Base-by-base conservation (phyloP, 2,888 invertebrate species). In the Sesamia inferens region DNA sequence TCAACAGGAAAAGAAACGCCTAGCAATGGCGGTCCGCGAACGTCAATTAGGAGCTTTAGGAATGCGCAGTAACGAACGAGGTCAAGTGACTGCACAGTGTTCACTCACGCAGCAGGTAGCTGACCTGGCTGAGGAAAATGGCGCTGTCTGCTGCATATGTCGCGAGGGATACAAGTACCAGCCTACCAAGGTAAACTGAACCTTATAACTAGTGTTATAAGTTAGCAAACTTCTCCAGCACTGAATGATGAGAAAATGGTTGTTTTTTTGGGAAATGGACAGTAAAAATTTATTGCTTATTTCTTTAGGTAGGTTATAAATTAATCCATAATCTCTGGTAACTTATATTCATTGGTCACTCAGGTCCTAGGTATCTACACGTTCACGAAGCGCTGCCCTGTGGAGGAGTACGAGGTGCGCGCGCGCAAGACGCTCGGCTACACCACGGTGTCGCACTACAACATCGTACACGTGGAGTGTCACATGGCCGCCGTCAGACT, bases 1-100 rank as follows among this genome's bases (percentile, higher is more conserved):
- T 5, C 0, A 24, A 47, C 97, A 99, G 89, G 99, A 99, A 92
- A 99, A 99, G 97, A 99, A 99, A 93, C 97, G 99, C 0, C 96
- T 99, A 70, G 99, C 99, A 0, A 99, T 99, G 99, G 99, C 99
- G 0, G 99, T 99, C 96, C 97, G 99, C 65, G 99, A 99, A 93
- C 99, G 99, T 86, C 99, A 99, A 91, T 96, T 99, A 39, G 99
- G 99, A 78, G 99, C 99, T 31, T 96, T 99, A 72, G 99, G 99
- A 74, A 99, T 99, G 98, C 97, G 99, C 88, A 99, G 99, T 4
- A 99, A 99, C 95, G 99, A 99, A 90, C 99, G 99, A 92, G 99
- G 99, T 0, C 99, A 99, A 94, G 99, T 99, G 81, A 99, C 99
- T 0, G 99, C 99, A 64, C 98, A 98, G 92, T 98, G 98, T 85